phyloP scores from a whole-genome alignment of 2,113 vertebrate species.

The Clarias batrachus region DNA sequence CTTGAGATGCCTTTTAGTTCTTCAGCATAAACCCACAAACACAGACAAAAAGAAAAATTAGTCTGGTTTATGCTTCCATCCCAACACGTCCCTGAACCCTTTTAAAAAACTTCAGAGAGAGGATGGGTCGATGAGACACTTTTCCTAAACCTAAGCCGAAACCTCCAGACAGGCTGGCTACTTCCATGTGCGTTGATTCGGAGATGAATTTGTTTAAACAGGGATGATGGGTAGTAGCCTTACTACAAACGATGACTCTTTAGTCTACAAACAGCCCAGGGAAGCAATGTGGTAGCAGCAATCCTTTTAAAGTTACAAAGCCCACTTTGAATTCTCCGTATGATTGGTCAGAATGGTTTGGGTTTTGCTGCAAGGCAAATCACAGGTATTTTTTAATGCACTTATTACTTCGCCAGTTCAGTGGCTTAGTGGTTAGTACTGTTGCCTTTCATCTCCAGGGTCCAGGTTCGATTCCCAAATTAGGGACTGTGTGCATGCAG shows the following conservation, averaged over 20 bases:
- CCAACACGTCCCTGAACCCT: background rate
- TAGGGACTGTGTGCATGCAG: no score
- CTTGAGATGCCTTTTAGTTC: background rate
- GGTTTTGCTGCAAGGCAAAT: background rate
- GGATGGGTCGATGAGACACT: constrained; percentile 10
- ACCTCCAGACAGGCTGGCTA: background rate
- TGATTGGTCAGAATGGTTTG: no score
- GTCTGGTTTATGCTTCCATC: background rate
- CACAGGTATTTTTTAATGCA: background rate
- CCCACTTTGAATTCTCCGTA: background rate
- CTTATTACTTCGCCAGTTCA: background rate
- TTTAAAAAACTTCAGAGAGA: background rate
- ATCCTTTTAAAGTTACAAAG: background rate
- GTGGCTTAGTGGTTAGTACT: no score
- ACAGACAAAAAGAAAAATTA: constrained; percentile 4
- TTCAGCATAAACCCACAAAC: constrained; percentile 18
- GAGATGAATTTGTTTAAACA: background rate
- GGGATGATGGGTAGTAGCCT: background rate
- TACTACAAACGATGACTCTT: background rate
- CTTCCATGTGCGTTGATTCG: background rate
- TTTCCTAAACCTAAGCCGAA: background rate
- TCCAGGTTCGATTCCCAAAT: no score
- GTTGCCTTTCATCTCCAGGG: no score
- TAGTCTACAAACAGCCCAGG: background rate
- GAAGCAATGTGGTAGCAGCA: background rate